Conservation (phyloP, 1,140 invertebrate species). For the Ptiloglossa arizonensis region DNA sequence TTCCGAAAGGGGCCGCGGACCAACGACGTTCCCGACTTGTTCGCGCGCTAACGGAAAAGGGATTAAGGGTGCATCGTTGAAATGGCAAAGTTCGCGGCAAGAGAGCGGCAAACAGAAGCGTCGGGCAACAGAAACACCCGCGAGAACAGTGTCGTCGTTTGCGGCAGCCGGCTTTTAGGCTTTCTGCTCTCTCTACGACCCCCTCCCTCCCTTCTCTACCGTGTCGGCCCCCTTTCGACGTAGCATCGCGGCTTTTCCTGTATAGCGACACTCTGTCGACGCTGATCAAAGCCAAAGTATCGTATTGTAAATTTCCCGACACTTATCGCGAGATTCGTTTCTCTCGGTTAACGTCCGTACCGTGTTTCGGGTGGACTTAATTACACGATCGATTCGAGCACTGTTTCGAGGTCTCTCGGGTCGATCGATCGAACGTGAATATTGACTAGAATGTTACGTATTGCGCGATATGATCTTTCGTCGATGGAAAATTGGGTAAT, state of each 20-base stretch:
- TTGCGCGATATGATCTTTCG: too few species aligned
- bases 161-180: slow-evolving; percentile 62
- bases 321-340: too few species aligned
- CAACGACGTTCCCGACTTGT: slow-evolving; percentile 49
- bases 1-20: slow-evolving; percentile 22
- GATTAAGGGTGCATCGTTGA: slow-evolving; percentile 56
- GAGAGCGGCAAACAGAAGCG: slow-evolving; percentile 41
- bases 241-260: slow-evolving; percentile 34
- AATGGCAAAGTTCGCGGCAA: slow-evolving; percentile 52
- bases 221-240: too few species aligned
- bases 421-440: too few species aligned
- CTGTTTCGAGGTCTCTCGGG: too few species aligned
- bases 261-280: neutral
- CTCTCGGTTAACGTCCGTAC: too few species aligned
- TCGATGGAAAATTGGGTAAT: too few species aligned
- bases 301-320: neutral
- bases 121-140: slow-evolving; percentile 45
- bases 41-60: slow-evolving; percentile 42
- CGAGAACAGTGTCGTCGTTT: slow-evolving; percentile 50
- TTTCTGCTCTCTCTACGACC: slow-evolving; percentile 46
- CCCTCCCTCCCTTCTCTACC: slow-evolving; percentile 53
- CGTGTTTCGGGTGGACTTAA: too few species aligned
- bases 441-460: too few species aligned
- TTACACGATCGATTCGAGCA: too few species aligned
- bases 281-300: neutral